Conservation (phyloP, 2,888 invertebrate genomes). For the Ormyrus thymus region DNA sequence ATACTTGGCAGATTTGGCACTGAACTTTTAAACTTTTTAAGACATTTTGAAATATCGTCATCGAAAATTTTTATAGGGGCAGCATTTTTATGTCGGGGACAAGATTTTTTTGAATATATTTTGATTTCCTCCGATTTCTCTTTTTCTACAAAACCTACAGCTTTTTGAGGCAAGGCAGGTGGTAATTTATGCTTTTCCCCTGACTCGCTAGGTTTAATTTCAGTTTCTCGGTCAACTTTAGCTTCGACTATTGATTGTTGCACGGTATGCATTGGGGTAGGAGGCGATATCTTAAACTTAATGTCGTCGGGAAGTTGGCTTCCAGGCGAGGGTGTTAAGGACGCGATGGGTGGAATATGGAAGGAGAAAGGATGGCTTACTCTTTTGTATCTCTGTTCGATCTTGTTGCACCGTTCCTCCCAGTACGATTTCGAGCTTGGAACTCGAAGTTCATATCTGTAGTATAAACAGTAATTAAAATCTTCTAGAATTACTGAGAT, state of each 20-base stretch:
- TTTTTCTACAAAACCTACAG: background rate
- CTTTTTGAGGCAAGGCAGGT: background rate
- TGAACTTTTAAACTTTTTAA: conserved; percentile 22
- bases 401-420: conserved; percentile 62
- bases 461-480: background rate
- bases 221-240: background rate
- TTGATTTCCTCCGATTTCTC: background rate
- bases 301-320: conserved; percentile 50
- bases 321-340: background rate
- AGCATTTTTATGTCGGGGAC: conserved; percentile 58
- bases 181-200: conserved; percentile 6
- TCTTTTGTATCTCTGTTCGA: conserved; percentile 62
- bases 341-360: conserved; percentile 43
- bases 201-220: background rate
- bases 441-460: conserved; percentile 66
- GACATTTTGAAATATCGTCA: conserved; percentile 56
- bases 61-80: conserved; percentile 54
- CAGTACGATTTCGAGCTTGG: conserved; percentile 63
- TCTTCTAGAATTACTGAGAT: background rate
- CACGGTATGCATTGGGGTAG: conserved; percentile 41
- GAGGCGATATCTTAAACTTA: conserved; percentile 57
- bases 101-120: conserved; percentile 53
- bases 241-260: conserved; percentile 20
- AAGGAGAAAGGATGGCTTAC: conserved; percentile 65
- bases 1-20: conserved; percentile 32